Evolutionary conservation across 2,113 vertebrate species (phyloP).

Genomic region (Aptenodytes forsteri): DNA sequence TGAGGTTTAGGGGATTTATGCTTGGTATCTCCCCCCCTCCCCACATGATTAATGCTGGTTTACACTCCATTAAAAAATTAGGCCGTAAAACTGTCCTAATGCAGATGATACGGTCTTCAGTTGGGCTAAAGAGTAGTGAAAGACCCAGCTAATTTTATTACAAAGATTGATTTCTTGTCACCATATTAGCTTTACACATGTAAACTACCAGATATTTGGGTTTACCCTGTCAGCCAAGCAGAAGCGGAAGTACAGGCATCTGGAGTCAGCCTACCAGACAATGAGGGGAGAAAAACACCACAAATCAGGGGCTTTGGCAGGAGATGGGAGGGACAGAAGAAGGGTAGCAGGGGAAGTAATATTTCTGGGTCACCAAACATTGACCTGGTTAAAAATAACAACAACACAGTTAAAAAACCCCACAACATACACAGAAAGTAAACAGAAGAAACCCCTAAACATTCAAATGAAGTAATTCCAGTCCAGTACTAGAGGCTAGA

Average conservation of each 20-base stretch:
- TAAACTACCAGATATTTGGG: neutral
- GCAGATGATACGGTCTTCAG: conserved; percentile 15
- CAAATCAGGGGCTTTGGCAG: neutral
- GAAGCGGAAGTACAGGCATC: neutral
- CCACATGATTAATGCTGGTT: conserved; percentile 33
- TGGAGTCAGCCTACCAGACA: neutral
- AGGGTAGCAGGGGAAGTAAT: neutral
- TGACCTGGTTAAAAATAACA: neutral
- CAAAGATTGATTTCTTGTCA: conserved; percentile 52
- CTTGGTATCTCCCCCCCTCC: neutral
- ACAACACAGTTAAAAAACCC: neutral
- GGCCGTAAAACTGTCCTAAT: conserved; percentile 46
- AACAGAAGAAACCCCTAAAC: neutral
- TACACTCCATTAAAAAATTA: conserved; percentile 51
- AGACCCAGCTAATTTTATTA: conserved; percentile 56
- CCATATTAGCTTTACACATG: neutral
- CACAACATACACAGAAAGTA: neutral
- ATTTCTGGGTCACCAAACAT: neutral
- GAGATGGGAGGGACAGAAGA: neutral
- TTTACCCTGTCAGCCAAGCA: neutral
- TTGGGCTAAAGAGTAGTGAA: neutral
- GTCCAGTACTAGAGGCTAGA: neutral
- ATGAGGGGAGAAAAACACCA: neutral
- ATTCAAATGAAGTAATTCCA: neutral
- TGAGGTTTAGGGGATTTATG: conserved; percentile 14